phyloP scores from a whole-genome alignment of 2,113 vertebrate species.

The Uria aalge region DNA sequence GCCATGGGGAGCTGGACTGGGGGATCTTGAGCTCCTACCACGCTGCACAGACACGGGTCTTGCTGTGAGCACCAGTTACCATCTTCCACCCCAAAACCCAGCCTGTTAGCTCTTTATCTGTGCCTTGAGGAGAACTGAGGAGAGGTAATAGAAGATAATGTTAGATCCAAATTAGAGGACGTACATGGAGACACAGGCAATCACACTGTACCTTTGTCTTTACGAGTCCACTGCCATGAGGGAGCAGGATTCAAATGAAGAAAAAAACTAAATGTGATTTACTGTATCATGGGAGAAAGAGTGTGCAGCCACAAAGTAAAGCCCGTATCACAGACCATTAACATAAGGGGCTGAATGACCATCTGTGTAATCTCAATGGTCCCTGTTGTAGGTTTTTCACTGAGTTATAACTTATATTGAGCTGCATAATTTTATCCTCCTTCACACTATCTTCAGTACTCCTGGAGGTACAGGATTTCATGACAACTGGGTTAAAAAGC shows the following conservation, averaged over 20 bases:
- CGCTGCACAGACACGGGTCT: background rate
- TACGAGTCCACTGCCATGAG: accelerated
- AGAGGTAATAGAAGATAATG: accelerated
- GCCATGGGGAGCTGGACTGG: background rate
- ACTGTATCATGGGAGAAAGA: background rate
- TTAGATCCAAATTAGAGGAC: background rate
- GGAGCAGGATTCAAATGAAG: background rate
- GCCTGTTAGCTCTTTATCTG: background rate
- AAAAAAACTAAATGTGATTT: background rate
- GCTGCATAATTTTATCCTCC: background rate
- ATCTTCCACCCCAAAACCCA: background rate
- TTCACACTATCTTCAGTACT: background rate
- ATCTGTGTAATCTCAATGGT: background rate
- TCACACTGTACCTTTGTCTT: background rate
- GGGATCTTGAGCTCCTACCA: accelerated
- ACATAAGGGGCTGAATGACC: background rate
- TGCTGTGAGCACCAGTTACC: background rate
- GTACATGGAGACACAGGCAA: background rate
- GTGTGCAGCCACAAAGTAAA: background rate
- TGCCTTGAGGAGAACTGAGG: background rate
- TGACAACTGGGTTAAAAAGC: background rate
- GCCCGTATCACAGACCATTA: background rate
- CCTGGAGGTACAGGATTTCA: background rate
- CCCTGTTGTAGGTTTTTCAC: background rate
- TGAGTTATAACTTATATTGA: background rate